These are phyloP conservation scores for Ormyrus nitidulus DNA, from an alignment of 2,888 invertebrate genomes.

Conservation along the genomic window DNA sequence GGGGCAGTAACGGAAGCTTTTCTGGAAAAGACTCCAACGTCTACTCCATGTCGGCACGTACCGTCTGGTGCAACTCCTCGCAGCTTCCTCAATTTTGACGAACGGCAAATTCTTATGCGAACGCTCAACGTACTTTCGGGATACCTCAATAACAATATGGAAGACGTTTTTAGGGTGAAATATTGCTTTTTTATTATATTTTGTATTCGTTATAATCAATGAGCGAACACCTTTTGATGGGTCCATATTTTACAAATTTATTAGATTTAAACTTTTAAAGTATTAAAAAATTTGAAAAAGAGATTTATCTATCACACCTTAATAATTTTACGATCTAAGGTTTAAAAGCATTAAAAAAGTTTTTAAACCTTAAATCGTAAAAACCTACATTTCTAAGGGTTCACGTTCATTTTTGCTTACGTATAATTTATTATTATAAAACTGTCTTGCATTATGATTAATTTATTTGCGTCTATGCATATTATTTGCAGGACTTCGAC, in stretches of 20 bases:
- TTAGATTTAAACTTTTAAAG: background rate
- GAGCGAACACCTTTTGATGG: no score
- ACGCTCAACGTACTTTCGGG: conserved; percentile 84
- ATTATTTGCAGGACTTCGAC: conserved; percentile 81
- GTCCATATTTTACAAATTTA: no score
- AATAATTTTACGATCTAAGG: background rate
- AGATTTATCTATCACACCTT: background rate
- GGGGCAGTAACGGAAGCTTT: conserved; percentile 82
- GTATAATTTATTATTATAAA: background rate
- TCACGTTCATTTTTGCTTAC: background rate
- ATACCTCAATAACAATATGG: conserved; percentile 82
- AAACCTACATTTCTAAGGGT: no score
- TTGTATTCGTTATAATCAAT: no score
- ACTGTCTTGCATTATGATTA: background rate
- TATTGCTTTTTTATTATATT: background rate
- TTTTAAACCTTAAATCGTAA: background rate
- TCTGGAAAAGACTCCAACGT: conserved; percentile 82
- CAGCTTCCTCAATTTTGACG: conserved; percentile 85
- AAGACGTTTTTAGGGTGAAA: conserved; percentile 81
- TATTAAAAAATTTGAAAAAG: background rate
- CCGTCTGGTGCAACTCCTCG: conserved; percentile 81
- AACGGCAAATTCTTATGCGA: conserved; percentile 80
- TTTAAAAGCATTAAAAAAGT: background rate
- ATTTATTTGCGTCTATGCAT: no score
- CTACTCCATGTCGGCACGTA: conserved; percentile 83